These are phyloP conservation scores for Galbula dea DNA, from an alignment of 2,113 vertebrate genomes.

Conservation along the genomic window DNA sequence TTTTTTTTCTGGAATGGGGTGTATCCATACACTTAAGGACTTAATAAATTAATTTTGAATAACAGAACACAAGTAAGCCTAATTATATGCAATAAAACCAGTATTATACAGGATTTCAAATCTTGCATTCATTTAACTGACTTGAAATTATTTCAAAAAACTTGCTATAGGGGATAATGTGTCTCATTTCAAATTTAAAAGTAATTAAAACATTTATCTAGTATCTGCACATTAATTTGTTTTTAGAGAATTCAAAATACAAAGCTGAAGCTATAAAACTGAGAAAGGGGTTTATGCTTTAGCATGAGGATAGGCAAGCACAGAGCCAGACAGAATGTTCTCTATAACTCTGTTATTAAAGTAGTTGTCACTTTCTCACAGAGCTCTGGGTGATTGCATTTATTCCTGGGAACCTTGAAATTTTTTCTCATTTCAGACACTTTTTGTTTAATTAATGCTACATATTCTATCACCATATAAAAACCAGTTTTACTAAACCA, in stretches of 20 bases:
- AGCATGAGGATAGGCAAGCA: neutral
- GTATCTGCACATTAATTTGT: neutral
- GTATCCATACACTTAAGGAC: conserved; percentile 14
- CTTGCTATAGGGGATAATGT: conserved; percentile 32
- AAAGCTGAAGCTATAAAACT: neutral
- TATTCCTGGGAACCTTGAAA: neutral
- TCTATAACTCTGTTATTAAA: neutral
- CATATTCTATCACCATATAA: neutral
- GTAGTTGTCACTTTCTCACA: neutral
- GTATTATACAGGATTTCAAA: conserved; percentile 23
- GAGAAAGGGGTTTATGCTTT: neutral
- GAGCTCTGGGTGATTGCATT: neutral
- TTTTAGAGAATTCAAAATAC: conserved; percentile 9
- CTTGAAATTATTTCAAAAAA: conserved; percentile 42
- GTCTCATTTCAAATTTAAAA: conserved; percentile 57
- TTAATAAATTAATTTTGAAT: conserved; percentile 55
- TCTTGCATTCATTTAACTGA: conserved; percentile 49
- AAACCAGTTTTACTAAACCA: neutral
- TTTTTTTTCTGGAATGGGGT: neutral
- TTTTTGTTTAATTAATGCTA: neutral
- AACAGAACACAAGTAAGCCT: conserved; percentile 37
- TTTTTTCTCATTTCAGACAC: neutral
- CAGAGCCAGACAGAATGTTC: neutral
- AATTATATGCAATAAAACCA: conserved; percentile 38
- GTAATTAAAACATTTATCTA: conserved; percentile 59